Conservation (phyloP, 2,888 invertebrate species). For the Serrognathus titanus region DNA sequence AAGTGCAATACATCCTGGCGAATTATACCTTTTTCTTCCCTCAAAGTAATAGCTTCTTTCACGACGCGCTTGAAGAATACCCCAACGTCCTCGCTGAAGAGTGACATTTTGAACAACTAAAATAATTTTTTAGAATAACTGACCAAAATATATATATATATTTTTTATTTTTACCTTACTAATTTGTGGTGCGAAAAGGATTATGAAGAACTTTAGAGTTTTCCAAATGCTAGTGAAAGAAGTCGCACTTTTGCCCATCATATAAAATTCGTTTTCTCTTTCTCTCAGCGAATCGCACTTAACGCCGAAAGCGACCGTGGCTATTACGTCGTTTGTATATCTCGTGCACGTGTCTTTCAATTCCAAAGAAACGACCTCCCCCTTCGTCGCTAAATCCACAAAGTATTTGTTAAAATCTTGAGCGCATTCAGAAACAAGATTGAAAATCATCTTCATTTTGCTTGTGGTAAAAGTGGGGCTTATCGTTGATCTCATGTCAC, state of each 20-base stretch:
- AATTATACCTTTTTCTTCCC: slow-evolving; percentile 49
- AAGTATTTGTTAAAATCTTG: slow-evolving; percentile 23
- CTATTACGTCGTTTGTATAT: slow-evolving; percentile 53
- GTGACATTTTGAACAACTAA: neutral
- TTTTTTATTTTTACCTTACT: slow-evolving; percentile 5
- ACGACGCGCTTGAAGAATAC: slow-evolving; percentile 12
- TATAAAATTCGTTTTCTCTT: slow-evolving; percentile 52
- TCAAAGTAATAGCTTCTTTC: slow-evolving; percentile 9
- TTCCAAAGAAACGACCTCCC: slow-evolving; percentile 41
- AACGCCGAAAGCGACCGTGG: slow-evolving; percentile 51
- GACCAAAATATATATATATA: neutral
- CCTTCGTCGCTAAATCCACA: slow-evolving; percentile 19
- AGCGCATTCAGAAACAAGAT: slow-evolving; percentile 43
- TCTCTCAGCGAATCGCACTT: slow-evolving; percentile 53
- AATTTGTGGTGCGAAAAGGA: slow-evolving; percentile 10
- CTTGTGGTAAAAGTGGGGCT: slow-evolving; percentile 51
- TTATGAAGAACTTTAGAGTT: slow-evolving; percentile 8
- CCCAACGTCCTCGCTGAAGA: slow-evolving; percentile 6
- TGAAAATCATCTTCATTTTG: slow-evolving; percentile 50
- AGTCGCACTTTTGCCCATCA: slow-evolving; percentile 49
- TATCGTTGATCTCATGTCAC: slow-evolving; percentile 47
- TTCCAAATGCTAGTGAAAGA: slow-evolving; percentile 17
- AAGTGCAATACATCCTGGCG: slow-evolving; percentile 57
- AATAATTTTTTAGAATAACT: neutral
- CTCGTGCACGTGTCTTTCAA: slow-evolving; percentile 50